Conservation (phyloP, 1,140 invertebrate species). For the Triops longicaudatus region DNA sequence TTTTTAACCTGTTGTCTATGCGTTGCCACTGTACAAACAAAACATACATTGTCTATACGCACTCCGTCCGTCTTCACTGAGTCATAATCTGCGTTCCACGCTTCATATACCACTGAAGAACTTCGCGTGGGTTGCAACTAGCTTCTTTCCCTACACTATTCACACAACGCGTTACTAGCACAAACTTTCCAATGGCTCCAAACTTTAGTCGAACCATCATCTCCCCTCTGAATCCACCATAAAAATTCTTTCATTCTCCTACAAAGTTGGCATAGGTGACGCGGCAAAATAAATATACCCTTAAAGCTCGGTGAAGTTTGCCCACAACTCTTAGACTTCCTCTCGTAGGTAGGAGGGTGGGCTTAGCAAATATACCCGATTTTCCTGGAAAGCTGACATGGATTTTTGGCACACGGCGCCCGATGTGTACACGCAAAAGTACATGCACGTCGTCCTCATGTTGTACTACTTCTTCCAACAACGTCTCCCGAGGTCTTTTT, state of each 20-base stretch:
- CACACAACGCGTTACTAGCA: not conserved
- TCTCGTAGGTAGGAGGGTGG: not conserved
- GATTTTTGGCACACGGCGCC: conserved; percentile 5
- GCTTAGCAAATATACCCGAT: conserved; percentile 11
- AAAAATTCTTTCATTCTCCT: not conserved
- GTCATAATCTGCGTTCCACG: no score
- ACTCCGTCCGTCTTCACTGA: no score
- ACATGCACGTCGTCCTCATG: not conserved
- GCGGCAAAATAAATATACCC: not conserved
- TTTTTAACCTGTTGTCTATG: no score
- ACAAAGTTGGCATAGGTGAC: not conserved
- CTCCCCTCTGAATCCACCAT: not conserved
- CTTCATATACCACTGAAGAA: no score
- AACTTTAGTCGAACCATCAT: not conserved
- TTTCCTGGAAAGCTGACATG: not conserved
- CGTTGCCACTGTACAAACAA: no score
- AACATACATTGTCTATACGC: no score
- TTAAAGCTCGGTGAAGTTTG: not conserved
- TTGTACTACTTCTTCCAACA: not conserved
- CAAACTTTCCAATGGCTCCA: not conserved
- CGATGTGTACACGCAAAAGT: not conserved
- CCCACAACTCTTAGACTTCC: conserved; percentile 9
- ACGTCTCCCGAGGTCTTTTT: not conserved
- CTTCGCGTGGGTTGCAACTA: no score
- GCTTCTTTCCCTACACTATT: no score